Conservation (phyloP, 2,113 vertebrate species). For the Procapra przewalskii region DNA sequence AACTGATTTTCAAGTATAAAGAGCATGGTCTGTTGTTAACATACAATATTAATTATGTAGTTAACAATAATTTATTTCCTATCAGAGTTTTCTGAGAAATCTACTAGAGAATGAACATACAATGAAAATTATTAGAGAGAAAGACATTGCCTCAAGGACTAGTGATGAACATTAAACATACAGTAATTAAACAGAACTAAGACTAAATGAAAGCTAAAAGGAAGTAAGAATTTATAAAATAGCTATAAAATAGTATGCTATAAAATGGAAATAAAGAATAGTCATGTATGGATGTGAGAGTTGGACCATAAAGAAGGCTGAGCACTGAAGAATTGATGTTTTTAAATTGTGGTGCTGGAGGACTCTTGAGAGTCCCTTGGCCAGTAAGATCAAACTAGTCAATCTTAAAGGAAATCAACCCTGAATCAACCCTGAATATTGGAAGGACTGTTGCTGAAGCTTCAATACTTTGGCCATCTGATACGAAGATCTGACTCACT, state of each 20-base stretch:
- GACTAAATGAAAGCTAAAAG: neutral
- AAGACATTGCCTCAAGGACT: neutral
- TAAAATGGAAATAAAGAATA: neutral
- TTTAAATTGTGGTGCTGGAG: neutral
- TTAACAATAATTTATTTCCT: neutral
- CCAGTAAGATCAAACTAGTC: neutral
- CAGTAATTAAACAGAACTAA: neutral
- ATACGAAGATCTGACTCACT: neutral
- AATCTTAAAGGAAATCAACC: neutral
- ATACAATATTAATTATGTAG: neutral
- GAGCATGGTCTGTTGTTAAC: neutral
- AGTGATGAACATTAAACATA: neutral
- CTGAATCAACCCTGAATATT: no score
- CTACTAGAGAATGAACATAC: neutral
- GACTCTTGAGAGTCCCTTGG: neutral
- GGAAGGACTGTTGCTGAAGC: neutral
- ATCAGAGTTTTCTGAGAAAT: neutral
- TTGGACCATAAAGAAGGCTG: neutral
- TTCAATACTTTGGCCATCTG: neutral
- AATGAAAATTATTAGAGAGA: neutral
- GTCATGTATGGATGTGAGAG: neutral
- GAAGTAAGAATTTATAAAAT: neutral
- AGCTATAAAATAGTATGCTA: neutral
- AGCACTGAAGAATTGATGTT: neutral
- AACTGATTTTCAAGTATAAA: neutral